phyloP scores from a whole-genome alignment of 2,113 vertebrate genomes.

The Naja naja region DNA sequence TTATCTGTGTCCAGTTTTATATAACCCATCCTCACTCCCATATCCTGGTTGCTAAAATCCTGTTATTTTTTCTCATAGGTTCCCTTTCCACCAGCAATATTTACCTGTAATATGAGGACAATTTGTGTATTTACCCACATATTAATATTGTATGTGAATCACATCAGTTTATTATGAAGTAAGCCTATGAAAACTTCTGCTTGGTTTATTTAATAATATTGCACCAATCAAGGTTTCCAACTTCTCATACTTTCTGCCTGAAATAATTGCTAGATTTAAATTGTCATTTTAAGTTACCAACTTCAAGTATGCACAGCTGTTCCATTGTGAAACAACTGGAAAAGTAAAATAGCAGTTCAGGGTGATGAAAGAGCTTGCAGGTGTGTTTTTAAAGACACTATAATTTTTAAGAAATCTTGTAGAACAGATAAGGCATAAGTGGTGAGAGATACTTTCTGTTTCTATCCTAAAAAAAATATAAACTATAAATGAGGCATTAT shows the following conservation, averaged over 20 bases:
- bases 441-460: background rate
- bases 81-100: background rate
- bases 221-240: background rate
- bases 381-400: background rate
- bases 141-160: background rate
- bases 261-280: background rate
- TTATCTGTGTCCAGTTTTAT: background rate
- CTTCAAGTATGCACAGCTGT: background rate
- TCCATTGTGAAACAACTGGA: background rate
- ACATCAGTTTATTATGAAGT: background rate
- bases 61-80: background rate
- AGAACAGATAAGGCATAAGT: background rate
- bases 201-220: background rate
- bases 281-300: background rate
- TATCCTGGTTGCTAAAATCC: background rate
- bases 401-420: background rate
- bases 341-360: background rate
- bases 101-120: background rate
- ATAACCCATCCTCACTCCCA: background rate
- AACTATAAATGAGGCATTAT: background rate
- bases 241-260: background rate
- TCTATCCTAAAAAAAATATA: background rate
- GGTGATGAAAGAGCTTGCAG: background rate
- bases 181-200: background rate
- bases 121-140: background rate